Evolutionary conservation across 2,888 invertebrate species (phyloP).

Genomic region (Blomia tropicalis): DNA sequence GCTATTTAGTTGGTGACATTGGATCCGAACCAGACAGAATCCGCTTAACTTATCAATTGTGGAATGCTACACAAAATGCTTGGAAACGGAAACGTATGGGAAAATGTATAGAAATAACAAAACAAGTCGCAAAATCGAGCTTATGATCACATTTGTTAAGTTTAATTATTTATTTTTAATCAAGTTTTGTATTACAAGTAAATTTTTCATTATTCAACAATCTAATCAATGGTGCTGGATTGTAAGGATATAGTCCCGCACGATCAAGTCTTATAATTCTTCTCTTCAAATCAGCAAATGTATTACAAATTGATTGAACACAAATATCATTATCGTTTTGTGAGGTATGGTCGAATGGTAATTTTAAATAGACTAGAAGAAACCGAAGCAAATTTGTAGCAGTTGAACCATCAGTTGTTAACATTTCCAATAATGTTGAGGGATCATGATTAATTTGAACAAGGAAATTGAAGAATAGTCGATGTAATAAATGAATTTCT

Average conservation of each 20-base stretch:
- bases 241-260: constrained; percentile 9
- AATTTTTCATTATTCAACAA: background rate
- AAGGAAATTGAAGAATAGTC: background rate
- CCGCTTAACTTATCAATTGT: constrained; percentile 15
- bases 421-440: constrained; percentile 1
- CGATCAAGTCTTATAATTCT: background rate
- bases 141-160: background rate
- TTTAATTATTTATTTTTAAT: background rate
- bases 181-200: background rate
- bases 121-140: background rate
- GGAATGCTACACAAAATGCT: constrained; percentile 20
- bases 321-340: background rate
- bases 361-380: constrained; percentile 3
- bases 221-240: background rate
- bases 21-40: constrained; percentile 20
- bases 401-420: background rate
- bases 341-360: background rate
- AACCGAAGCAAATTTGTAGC: background rate
- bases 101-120: background rate
- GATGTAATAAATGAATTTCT: background rate
- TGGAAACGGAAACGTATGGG: background rate
- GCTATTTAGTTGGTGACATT: constrained; percentile 25
- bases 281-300: background rate
- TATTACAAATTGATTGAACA: background rate
- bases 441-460: background rate